Base-by-base conservation (phyloP, 2,888 invertebrate genomes). In the Dendrolimus houi region DNA sequence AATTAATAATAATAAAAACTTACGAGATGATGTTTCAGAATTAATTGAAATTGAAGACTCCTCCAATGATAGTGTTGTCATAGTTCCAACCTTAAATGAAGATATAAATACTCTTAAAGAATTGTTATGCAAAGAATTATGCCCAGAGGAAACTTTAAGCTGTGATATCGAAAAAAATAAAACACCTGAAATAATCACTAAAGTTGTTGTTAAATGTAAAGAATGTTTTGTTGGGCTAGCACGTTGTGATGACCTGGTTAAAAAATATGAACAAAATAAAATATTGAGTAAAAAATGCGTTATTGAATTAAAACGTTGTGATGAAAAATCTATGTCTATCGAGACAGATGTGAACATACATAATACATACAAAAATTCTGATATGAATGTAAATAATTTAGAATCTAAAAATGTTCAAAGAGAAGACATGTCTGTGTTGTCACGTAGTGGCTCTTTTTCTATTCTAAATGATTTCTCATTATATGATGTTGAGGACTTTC, bases 1-100 rank as follows among this genome's bases (percentile, higher is more conserved):
- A n/a, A 13, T 17, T 53, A 53, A 6, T 47, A 40, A 53, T 54
- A 12, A 56, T 52, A 54, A 10, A 40, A 55, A 57, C 40, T 29
- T 6, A 29, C 29, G 29, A 29, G 6, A 29, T 3, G 3, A 29
- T 29, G 6, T 29, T 12, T 8, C 60, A 13, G 71, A 79, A 14
- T 59, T 79, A 29, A 78, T 76, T 57, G 79, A 81, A 71, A 73
- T 83, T 54, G 80, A 83, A 57, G 83, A 83, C 61, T 81, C 81
- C 6, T 79, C 80, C 9, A 77, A 74, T 64, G 82, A 84, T 14
- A 71, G 69, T 60, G 54, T 59, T 9, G 54, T 41, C 40, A 55
- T 10, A 47, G 29, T 29, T 29, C 29, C 29, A 29, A 29, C 29
- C 29, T 29, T 29, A 41, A 56, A 64, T 53, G 65, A 63, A 41